These are phyloP conservation scores for Drosophila villosipedis DNA, from an alignment of 2,888 invertebrate genomes.

Conservation along the genomic window DNA sequence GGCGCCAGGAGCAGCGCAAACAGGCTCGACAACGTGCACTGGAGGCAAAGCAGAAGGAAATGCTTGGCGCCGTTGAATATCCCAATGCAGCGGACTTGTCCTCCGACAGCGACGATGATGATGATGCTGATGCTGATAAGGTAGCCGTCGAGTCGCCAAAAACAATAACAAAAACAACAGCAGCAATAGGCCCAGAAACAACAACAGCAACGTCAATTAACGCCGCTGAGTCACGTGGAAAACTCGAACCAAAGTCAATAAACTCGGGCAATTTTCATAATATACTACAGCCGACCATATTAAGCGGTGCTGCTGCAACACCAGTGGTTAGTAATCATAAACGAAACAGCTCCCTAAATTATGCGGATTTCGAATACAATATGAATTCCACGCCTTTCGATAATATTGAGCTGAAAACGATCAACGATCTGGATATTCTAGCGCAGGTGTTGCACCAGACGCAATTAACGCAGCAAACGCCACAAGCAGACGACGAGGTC, in stretches of 20 bases:
- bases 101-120: conserved; percentile 76
- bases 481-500: conserved; percentile 4
- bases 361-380: conserved; percentile 95
- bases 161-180: conserved; percentile 5
- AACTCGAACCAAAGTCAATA: conserved; percentile 75
- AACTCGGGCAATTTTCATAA: conserved; percentile 82
- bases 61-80: conserved; percentile 87
- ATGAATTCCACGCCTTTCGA: conserved; percentile 95
- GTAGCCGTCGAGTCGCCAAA: conserved; percentile 16
- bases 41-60: conserved; percentile 87
- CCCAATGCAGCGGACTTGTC: conserved; percentile 88
- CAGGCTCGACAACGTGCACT: conserved; percentile 87
- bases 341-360: conserved; percentile 84
- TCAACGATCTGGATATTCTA: conserved; percentile 96
- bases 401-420: conserved; percentile 95
- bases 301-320: conserved; percentile 53
- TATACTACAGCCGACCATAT: conserved; percentile 84
- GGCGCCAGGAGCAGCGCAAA: conserved; percentile 87
- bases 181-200: conserved; percentile 6
- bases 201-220: conserved; percentile 40
- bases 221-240: conserved; percentile 42
- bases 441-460: conserved; percentile 90
- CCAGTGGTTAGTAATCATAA: conserved; percentile 62
- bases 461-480: conserved; percentile 67
- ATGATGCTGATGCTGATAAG: conserved; percentile 50